These are phyloP conservation scores for Drosophila seguyi DNA, from an alignment of 1,140 invertebrate species.

Conservation along the genomic window DNA sequence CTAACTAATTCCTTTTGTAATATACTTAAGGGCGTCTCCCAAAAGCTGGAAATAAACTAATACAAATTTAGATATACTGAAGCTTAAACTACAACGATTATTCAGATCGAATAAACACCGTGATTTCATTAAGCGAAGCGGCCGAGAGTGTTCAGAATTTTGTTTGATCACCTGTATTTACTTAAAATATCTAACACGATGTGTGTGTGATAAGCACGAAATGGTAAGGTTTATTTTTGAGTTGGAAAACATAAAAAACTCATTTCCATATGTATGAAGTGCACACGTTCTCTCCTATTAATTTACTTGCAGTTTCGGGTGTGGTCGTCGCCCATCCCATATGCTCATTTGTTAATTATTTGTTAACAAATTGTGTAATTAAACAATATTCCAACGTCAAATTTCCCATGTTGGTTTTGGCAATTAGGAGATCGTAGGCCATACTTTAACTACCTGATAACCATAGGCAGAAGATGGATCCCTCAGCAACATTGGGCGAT, in stretches of 20 bases:
- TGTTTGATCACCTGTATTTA: conserved; percentile 78
- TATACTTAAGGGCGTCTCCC: background rate
- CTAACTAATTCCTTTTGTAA: background rate
- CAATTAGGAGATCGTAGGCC: background rate
- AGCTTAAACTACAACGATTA: background rate
- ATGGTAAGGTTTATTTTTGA: conserved; percentile 14
- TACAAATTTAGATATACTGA: background rate
- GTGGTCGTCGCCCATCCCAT: conserved; percentile 25
- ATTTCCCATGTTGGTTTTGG: background rate
- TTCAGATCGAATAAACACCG: background rate
- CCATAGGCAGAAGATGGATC: background rate
- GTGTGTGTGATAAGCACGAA: conserved; percentile 40
- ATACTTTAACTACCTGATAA: background rate
- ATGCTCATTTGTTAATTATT: conserved; percentile 44
- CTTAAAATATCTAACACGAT: conserved; percentile 47
- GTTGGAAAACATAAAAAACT: conserved; percentile 7
- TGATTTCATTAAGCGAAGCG: conserved; percentile 1
- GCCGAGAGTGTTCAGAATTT: conserved; percentile 11
- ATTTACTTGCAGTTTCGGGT: conserved; percentile 30
- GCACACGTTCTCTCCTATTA: background rate
- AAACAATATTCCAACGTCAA: conserved; percentile 28
- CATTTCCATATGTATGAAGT: conserved; percentile 9
- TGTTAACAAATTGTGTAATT: conserved; percentile 68
- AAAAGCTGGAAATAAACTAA: background rate
- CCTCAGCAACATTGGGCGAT: too few species aligned